Percentiles rank a stretch among this genome's conserved stretches.
phyloP scores from a whole-genome alignment of 2,113 vertebrate genomes.

The Bucco capensis region DNA sequence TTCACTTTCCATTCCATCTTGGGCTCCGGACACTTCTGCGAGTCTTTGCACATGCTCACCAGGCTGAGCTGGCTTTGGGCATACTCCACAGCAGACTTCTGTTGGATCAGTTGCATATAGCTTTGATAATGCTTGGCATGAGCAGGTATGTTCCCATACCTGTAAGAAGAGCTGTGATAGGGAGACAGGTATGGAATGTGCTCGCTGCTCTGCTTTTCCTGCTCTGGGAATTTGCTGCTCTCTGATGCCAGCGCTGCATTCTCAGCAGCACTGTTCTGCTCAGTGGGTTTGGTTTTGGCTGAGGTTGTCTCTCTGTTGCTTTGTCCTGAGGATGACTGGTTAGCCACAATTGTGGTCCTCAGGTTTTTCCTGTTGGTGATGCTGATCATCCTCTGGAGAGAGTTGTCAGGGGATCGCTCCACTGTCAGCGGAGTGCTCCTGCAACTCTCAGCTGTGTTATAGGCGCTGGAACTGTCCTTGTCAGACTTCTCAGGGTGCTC shows the following conservation, averaged over 20 bases:
- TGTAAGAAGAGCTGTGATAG: slow-evolving; percentile 84
- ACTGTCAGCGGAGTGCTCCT: slow-evolving; percentile 88
- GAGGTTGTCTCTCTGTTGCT: slow-evolving; percentile 63
- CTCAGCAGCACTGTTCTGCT: slow-evolving; percentile 73
- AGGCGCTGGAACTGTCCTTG: slow-evolving; percentile 96
- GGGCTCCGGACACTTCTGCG: slow-evolving; percentile 78
- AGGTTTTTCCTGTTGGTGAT: slow-evolving; percentile 92
- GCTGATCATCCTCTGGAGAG: slow-evolving; percentile 87
- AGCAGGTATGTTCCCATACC: slow-evolving; percentile 83
- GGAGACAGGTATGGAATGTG: slow-evolving; percentile 88
- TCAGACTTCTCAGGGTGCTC: slow-evolving; percentile 92
- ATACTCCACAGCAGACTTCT: slow-evolving; percentile 91
- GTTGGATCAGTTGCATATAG: slow-evolving; percentile 96
- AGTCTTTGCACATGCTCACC: slow-evolving; percentile 85
- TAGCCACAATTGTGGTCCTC: slow-evolving; percentile 70
- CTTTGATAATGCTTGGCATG: slow-evolving; percentile 95
- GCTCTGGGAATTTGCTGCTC: slow-evolving; percentile 66
- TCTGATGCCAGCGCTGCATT: slow-evolving; percentile 68
- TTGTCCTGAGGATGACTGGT: slow-evolving; percentile 66
- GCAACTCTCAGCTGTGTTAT: slow-evolving; percentile 95
- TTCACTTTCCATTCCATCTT: slow-evolving; percentile 99
- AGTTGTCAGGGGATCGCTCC: slow-evolving; percentile 89
- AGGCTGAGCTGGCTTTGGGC: slow-evolving; percentile 93
- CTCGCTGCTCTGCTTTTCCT: slow-evolving; percentile 65
- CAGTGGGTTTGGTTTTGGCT: slow-evolving; percentile 72